Evolutionary conservation across 53 echinoderm and acorn worm genomes (phyloP), one percentile per base, ranked within the genome.

Genomic region (Holothuria scabra): DNA sequence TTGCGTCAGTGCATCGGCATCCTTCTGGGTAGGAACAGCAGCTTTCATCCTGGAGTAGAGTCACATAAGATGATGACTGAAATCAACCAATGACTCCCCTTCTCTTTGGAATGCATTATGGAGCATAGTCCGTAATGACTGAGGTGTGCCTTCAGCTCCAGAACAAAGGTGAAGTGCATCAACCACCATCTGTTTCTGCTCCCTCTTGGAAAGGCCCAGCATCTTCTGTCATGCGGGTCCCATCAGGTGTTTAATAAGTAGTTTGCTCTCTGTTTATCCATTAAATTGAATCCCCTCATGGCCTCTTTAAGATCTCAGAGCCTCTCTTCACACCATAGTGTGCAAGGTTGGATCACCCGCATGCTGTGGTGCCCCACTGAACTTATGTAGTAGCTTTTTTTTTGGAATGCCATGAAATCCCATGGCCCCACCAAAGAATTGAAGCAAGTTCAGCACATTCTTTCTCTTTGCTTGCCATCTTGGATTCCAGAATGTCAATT

Each of bases 251-350:
- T 89, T 85, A 38, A 84, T 76, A 0, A 89, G 16, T 12, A 63
- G 0, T 74, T 41, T n/a, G 79, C 85, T 29, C 21, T 55, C 2
- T 89, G 30, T 20, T 35, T 49, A 3, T 21, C 79, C 7, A 28
- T 65, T 11, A 89, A 38, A 25, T 67, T 59, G 12, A 65, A 56
- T 38, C 72, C 63, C 2, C 67, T 70, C 21, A 70, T 24, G 11
- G 84, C 75, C 21, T 76, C 65, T 11, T 61, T 19, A 2, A 88
- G 46, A 12, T 88, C 84, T 20, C 84, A 65, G 14, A 88, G 8
- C 89, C 88, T 84, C 20, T 88, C 88, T 34, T 28, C 21, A 34
- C n/a, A n/a, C n/a, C n/a, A n/a, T n/a, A n/a, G n/a, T n/a, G n/a
- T n/a, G n/a, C n/a, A 88, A 21, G 1, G 84, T 84, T 7, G 46